phyloP scores from a whole-genome alignment of 2,113 vertebrate species.

The Myiopsitta monachus region DNA sequence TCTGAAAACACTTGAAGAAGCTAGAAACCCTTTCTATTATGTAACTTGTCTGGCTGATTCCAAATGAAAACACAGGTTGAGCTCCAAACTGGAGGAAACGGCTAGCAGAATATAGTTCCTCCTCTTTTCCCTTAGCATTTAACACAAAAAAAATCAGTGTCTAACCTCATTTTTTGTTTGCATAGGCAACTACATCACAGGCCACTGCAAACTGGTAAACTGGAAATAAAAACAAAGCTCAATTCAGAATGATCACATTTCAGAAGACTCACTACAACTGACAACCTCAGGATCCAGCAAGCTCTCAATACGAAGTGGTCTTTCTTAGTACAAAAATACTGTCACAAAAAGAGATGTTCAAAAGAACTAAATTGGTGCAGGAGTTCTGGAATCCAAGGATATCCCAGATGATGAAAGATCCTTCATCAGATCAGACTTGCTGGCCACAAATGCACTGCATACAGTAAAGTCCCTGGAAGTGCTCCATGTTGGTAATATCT shows the following conservation, averaged over 20 bases:
- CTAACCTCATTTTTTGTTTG: not conserved
- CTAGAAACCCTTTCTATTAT: conserved; percentile 11
- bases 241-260: not conserved
- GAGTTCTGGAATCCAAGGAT: not conserved
- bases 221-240: not conserved
- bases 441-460: not conserved
- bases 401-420: not conserved
- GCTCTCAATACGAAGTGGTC: not conserved
- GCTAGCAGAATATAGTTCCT: not conserved
- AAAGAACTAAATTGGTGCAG: not conserved
- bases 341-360: not conserved
- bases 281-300: not conserved
- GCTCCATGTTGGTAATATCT: not conserved
- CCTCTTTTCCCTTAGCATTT: not conserved
- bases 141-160: not conserved
- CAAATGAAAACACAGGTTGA: conserved; percentile 23
- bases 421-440: not conserved
- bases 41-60: not conserved
- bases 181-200: not conserved
- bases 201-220: not conserved
- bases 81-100: not conserved
- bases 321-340: not conserved
- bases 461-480: not conserved
- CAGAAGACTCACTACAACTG: not conserved
- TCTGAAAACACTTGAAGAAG: not conserved